phyloP scores from a whole-genome alignment of 2,888 invertebrate genomes.

The Stenodema calcarata region DNA sequence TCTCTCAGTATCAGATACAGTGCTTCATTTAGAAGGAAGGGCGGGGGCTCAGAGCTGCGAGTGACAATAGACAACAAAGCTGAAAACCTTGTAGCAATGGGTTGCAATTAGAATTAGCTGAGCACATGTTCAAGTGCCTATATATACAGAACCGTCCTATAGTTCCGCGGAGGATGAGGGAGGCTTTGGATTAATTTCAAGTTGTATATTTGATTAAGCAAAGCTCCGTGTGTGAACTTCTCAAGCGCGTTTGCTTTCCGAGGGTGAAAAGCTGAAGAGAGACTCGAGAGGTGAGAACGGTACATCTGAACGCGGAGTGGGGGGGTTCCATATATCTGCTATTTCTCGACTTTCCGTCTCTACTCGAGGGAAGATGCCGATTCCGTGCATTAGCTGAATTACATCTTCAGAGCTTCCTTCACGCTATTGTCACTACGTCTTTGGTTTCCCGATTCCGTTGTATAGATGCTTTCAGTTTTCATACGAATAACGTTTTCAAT shows the following conservation, averaged over 20 bases:
- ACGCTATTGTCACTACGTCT: not conserved
- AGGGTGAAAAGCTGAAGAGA: constrained; percentile 1
- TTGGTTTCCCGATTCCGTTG: not conserved
- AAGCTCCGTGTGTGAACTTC: constrained; percentile 34
- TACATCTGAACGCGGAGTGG: not conserved
- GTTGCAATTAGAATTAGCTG: constrained; percentile 40
- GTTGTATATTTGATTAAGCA: constrained; percentile 43
- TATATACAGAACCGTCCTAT: not conserved
- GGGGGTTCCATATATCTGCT: not conserved
- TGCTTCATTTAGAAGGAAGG: too few species aligned
- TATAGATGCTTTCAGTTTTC: not conserved
- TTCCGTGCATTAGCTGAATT: not conserved
- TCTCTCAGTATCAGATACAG: too few species aligned
- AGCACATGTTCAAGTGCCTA: constrained; percentile 33
- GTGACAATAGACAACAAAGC: not conserved
- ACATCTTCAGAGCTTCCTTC: not conserved
- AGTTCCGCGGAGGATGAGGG: not conserved
- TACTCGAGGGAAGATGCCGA: not conserved
- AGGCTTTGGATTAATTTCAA: constrained; percentile 34
- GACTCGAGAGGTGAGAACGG: constrained; percentile 13
- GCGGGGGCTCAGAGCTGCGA: too few species aligned
- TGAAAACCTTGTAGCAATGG: not conserved
- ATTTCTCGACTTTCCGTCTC: not conserved
- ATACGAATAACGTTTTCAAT: not conserved
- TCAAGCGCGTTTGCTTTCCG: constrained; percentile 30